Base-by-base conservation (phyloP, 2,113 vertebrate species). In the Fregetta grallaria region DNA sequence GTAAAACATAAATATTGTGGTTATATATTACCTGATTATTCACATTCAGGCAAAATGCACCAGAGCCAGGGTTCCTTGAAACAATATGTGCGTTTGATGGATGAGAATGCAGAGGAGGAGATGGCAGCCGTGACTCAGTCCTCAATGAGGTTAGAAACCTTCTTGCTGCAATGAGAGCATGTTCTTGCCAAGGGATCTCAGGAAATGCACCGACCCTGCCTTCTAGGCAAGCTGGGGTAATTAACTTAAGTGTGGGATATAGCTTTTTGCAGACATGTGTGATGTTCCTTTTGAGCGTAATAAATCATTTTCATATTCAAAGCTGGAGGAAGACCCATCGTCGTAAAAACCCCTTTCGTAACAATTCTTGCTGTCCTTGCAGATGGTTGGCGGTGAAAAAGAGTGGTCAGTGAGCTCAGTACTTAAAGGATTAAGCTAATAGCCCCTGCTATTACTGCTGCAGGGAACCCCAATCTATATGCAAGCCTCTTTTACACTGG, bases 241-340 rank as follows among this genome's bases (percentile, higher is more conserved):
- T 96, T 95, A 94, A 90, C 77, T 85, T 88, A 91, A 97, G 92
- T 85, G 79, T 94, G 82, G 94, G 79, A 89, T 77, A 42, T 9
- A 44, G 92, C 86, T 94, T 95, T 85, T 84, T 94, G 87, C 85
- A 90, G 85, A 25, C 75, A 88, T 9, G 3, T 42, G 72, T 82
- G 78, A 65, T 90, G 84, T 83, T 84, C 50, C 81, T 90, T 95
- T 81, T 38, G 74, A 88, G 65, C 56, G 26, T 49, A 45, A 90
- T 94, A 86, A 97, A 68, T 90, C 29, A 71, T 74, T 86, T 80
- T 52, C 56, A 26, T 90, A 47, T 94, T 92, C 94, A 96, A 94
- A 93, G 56, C 95, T 50, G 44, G 53, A 94, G 56, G 80, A 83
- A 73, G 67, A 86, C 68, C 79, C 1, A 5, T 26, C 65, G 81